Conservation (phyloP, 2,888 invertebrate species). For the Campoletis raptor region DNA sequence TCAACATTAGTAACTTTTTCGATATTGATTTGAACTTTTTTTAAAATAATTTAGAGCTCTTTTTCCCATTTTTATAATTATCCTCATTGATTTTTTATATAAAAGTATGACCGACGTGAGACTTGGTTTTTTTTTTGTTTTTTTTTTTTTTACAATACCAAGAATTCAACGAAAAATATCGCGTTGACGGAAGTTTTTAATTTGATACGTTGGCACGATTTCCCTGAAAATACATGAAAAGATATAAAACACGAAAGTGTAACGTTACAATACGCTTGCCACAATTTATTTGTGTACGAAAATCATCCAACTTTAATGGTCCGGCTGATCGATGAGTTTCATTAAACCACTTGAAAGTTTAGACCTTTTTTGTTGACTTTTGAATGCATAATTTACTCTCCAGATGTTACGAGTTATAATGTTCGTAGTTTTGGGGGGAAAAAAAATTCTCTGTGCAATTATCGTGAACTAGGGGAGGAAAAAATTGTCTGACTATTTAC, state of each 20-base stretch:
- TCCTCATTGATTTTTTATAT: not conserved
- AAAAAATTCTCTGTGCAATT: slow-evolving; percentile 6
- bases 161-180: slow-evolving; percentile 49
- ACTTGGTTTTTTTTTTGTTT: not conserved
- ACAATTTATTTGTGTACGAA: slow-evolving; percentile 58
- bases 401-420: slow-evolving; percentile 13
- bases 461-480: not conserved
- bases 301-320: slow-evolving; percentile 52
- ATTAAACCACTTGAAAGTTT: slow-evolving; percentile 45
- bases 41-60: not conserved
- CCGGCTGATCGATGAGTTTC: slow-evolving; percentile 54
- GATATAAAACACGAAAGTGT: slow-evolving; percentile 8
- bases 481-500: slow-evolving; percentile 55
- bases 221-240: not conserved
- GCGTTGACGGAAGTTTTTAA: slow-evolving; percentile 57
- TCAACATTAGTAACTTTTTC: no score
- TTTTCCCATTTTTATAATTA: not conserved
- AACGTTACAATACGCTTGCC: slow-evolving; percentile 24
- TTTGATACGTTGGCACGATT: slow-evolving; percentile 43
- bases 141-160: slow-evolving; percentile 3
- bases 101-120: not conserved
- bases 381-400: not conserved
- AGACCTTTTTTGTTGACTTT: not conserved
- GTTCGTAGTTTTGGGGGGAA: not conserved
- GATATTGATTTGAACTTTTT: no score